Evolutionary conservation across 2,888 invertebrate species (phyloP).

Genomic region (Gastracanthus pulcherrimus): DNA sequence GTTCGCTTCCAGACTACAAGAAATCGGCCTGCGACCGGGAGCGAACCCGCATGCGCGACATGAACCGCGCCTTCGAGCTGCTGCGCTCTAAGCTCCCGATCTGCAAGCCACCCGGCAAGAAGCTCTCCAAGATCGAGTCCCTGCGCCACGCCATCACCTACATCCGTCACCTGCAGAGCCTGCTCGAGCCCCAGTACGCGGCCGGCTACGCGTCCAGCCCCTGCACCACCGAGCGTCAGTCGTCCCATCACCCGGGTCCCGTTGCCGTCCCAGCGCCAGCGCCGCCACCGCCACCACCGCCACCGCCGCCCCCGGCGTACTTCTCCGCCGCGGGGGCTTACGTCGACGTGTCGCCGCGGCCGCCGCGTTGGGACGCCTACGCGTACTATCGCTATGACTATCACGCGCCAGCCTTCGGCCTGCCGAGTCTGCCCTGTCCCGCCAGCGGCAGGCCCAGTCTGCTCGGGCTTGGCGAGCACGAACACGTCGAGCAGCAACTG

Average conservation of each 20-base stretch:
- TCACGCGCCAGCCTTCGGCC: slow-evolving; percentile 67
- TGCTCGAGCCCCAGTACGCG: slow-evolving; percentile 77
- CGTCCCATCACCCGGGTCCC: too few species aligned
- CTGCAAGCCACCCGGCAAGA: slow-evolving; percentile 90
- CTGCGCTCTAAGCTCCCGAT: slow-evolving; percentile 87
- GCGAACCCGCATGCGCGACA: slow-evolving; percentile 90
- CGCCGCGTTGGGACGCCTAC: slow-evolving; percentile 72
- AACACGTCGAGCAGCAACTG: background rate
- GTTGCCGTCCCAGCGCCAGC: too few species aligned
- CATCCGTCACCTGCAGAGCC: slow-evolving; percentile 85
- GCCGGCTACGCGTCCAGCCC: slow-evolving; percentile 54
- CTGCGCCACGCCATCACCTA: slow-evolving; percentile 89
- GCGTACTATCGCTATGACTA: slow-evolving; percentile 74
- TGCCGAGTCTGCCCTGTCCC: slow-evolving; percentile 60
- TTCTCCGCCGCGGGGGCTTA: slow-evolving; percentile 11
- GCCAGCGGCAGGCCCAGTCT: background rate
- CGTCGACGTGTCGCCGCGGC: slow-evolving; percentile 62
- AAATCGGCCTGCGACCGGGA: slow-evolving; percentile 92
- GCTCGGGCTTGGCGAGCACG: background rate
- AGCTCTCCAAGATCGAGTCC: slow-evolving; percentile 91
- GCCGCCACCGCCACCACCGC: background rate
- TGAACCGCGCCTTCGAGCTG: slow-evolving; percentile 90
- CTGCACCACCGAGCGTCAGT: slow-evolving; percentile 57
- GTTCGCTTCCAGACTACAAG: slow-evolving; percentile 84
- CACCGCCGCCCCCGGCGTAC: slow-evolving; percentile 42